Conservation (phyloP, 2,797 vertebrate species). For the Premnoplex brunnescens region DNA sequence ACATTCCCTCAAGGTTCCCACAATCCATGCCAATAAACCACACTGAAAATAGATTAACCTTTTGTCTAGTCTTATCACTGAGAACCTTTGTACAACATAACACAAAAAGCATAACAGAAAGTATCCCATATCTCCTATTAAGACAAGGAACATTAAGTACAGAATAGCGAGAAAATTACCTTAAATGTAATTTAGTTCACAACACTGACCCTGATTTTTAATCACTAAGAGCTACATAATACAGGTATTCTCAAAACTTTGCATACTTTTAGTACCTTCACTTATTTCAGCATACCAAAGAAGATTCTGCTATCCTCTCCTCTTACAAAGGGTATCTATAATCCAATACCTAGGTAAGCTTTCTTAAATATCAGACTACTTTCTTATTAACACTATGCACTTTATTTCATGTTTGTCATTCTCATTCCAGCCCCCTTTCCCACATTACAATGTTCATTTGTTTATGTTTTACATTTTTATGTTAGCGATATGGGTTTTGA, state of each 20-base stretch:
- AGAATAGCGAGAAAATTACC: neutral
- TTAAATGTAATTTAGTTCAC: neutral
- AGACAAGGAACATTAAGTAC: constrained; percentile 10
- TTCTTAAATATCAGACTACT: neutral
- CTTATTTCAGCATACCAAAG: neutral
- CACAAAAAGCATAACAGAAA: constrained; percentile 7
- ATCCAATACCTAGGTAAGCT: neutral
- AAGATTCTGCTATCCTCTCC: neutral
- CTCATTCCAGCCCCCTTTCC: neutral
- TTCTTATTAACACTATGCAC: neutral
- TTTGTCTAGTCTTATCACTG: constrained; percentile 65
- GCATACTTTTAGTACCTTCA: neutral
- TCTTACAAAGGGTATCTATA: neutral
- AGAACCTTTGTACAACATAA: constrained; percentile 28
- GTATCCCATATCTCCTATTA: neutral
- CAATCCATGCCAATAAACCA: constrained; percentile 57
- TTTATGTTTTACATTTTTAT: neutral
- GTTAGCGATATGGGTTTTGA: neutral
- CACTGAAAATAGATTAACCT: constrained; percentile 64
- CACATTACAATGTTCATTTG: neutral
- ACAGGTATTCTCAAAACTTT: neutral
- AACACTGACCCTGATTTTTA: neutral
- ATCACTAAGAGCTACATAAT: neutral
- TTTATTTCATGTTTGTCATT: neutral
- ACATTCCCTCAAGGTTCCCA: constrained; percentile 11